Evolutionary conservation across 2,113 vertebrate species (phyloP).

Genomic region (Nannospalax galili): DNA sequence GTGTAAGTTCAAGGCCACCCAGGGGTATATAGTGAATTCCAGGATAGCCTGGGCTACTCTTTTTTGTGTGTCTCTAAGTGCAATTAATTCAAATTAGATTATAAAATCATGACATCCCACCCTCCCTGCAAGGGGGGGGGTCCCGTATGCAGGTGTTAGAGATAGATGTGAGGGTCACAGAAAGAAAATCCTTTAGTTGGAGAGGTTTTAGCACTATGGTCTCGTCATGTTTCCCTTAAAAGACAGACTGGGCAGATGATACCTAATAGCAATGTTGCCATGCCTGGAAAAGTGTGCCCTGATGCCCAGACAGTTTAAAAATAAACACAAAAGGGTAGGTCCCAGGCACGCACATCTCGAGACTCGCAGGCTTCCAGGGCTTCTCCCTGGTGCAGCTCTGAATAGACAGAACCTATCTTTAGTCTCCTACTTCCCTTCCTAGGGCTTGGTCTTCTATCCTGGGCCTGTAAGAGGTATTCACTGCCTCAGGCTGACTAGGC

Average conservation of each 20-base stretch:
- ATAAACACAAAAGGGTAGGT: not conserved
- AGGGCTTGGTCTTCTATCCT: not conserved
- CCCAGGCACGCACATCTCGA: not conserved
- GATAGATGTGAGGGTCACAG: not conserved
- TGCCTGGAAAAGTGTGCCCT: not conserved
- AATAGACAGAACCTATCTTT: constrained; percentile 46
- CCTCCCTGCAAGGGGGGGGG: no score
- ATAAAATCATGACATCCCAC: constrained; percentile 34
- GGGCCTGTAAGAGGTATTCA: not conserved
- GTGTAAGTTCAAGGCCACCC: not conserved
- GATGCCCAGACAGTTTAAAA: not conserved
- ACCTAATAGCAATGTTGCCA: not conserved
- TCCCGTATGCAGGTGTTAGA: not conserved
- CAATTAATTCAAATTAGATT: not conserved
- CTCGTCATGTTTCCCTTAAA: not conserved
- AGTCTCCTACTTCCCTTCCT: constrained; percentile 24
- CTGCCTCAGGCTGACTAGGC: not conserved
- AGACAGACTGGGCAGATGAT: not conserved
- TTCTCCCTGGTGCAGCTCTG: constrained; percentile 48
- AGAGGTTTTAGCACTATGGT: not conserved
- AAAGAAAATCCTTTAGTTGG: not conserved
- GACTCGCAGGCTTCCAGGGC: not conserved
- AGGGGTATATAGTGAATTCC: not conserved
- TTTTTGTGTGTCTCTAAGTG: not conserved
- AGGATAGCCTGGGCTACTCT: not conserved